Evolutionary conservation across 2,888 invertebrate species (phyloP).

Genomic region (Thalpophila matura): DNA sequence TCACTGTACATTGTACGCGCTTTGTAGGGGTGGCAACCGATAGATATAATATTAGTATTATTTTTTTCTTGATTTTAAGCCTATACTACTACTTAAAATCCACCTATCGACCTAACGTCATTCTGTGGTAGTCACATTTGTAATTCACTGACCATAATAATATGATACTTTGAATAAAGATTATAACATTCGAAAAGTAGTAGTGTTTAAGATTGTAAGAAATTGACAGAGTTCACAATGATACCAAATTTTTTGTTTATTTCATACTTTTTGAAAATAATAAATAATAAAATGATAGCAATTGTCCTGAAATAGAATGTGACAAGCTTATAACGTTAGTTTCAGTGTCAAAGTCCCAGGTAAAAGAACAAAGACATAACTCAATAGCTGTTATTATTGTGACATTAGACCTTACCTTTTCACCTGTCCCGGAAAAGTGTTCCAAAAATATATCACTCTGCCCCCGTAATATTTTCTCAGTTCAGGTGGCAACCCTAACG

Average conservation of each 20-base stretch:
- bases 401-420: constrained; percentile 53
- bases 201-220: too few relatives aligned
- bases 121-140: too few relatives aligned
- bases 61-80: too few relatives aligned
- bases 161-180: too few relatives aligned
- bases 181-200: too few relatives aligned
- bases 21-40: constrained; percentile 56
- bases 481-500: constrained; percentile 63
- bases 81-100: too few relatives aligned
- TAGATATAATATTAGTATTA: not conserved
- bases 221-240: too few relatives aligned
- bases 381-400: constrained; percentile 55
- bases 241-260: too few relatives aligned
- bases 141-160: too few relatives aligned
- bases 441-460: constrained; percentile 59
- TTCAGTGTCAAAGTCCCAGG: not conserved
- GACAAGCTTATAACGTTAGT: not conserved
- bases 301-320: not conserved
- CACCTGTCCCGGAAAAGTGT: constrained; percentile 52
- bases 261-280: not conserved
- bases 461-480: constrained; percentile 58
- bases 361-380: constrained; percentile 27
- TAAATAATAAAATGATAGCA: not conserved
- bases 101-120: too few relatives aligned
- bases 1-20: constrained; percentile 71